These are phyloP conservation scores for Dendroctonus ponderosae DNA, from an alignment of 1,140 invertebrate species.

Conservation along the genomic window DNA sequence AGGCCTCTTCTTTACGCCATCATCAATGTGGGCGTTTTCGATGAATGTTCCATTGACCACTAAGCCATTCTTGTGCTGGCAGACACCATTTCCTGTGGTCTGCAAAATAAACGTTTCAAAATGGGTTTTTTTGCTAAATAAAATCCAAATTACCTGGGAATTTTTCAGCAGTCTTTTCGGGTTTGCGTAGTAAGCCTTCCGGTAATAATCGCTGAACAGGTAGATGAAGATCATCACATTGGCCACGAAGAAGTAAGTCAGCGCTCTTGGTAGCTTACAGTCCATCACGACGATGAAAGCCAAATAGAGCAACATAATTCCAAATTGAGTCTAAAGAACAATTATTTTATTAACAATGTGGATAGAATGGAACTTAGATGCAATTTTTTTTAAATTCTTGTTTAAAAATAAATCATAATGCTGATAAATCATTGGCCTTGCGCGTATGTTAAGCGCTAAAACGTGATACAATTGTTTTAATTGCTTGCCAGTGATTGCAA, in stretches of 20 bases:
- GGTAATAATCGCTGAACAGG: constrained; percentile 59
- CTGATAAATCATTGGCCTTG: too few relatives aligned
- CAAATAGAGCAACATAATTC: constrained; percentile 57
- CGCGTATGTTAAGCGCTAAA: too few relatives aligned
- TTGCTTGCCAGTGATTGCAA: too few relatives aligned
- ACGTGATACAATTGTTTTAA: too few relatives aligned
- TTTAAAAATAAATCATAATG: too few relatives aligned
- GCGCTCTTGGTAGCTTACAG: constrained; percentile 57
- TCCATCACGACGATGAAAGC: constrained; percentile 55
- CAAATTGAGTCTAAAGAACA: constrained; percentile 57
- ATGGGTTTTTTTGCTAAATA: background rate
- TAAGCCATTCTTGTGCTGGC: constrained; percentile 18
- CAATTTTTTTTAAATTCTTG: too few relatives aligned
- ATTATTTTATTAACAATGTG: too few relatives aligned
- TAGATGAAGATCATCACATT: constrained; percentile 59
- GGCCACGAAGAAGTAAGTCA: constrained; percentile 61
- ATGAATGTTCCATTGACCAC: constrained; percentile 12
- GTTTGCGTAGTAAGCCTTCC: constrained; percentile 56
- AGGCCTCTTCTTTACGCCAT: background rate
- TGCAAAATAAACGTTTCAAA: background rate
- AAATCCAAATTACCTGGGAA: background rate
- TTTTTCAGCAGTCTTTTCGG: constrained; percentile 1
- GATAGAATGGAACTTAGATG: too few relatives aligned
- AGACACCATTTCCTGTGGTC: background rate
- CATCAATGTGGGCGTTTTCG: constrained; percentile 1